A percentile compares a stretch with the other conserved stretches of the same genome.
phyloP scores from a whole-genome alignment of 2,797 vertebrate genomes.

The Takifugu rubripes region DNA sequence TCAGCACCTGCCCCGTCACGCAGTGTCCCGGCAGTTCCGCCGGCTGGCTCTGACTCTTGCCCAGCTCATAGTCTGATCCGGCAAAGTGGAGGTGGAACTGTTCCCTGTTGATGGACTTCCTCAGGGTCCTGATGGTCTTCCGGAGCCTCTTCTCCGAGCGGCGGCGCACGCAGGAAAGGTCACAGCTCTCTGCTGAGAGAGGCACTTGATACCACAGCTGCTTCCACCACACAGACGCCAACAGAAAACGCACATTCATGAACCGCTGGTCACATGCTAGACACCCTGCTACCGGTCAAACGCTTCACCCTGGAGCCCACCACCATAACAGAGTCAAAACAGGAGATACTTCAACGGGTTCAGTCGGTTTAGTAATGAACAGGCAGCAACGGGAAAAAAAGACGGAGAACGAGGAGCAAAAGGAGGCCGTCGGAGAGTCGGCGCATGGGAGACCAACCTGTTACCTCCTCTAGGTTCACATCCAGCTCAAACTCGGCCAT shows the following conservation, averaged over 20 bases:
- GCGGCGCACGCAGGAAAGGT: slow-evolving; percentile 84
- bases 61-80: slow-evolving; percentile 82
- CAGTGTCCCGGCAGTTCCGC: slow-evolving; percentile 79
- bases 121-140: slow-evolving; percentile 89
- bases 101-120: slow-evolving; percentile 90
- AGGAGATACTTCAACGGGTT: slow-evolving; percentile 91
- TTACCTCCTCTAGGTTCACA: slow-evolving; percentile 94
- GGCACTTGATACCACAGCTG: slow-evolving; percentile 59
- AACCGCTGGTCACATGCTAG: slow-evolving; percentile 34
- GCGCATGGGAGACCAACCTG: slow-evolving; percentile 94
- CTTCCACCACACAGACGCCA: slow-evolving; percentile 25
- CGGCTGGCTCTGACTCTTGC: slow-evolving; percentile 71
- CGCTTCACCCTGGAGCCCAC: slow-evolving; percentile 30
- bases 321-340: slow-evolving; percentile 78
- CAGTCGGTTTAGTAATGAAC: slow-evolving; percentile 57
- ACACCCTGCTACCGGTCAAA: slow-evolving; percentile 7
- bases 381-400: slow-evolving; percentile 41
- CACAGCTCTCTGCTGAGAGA: slow-evolving; percentile 86
- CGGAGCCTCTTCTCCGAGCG: slow-evolving; percentile 90
- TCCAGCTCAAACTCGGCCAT: slow-evolving; percentile 94
- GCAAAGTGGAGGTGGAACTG: slow-evolving; percentile 89
- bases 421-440: slow-evolving; percentile 50
- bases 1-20: slow-evolving; percentile 76
- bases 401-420: slow-evolving; percentile 44
- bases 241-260: slow-evolving; percentile 9